Base-by-base conservation (phyloP, 2,113 vertebrate genomes). In the Atractosteus spatula region DNA sequence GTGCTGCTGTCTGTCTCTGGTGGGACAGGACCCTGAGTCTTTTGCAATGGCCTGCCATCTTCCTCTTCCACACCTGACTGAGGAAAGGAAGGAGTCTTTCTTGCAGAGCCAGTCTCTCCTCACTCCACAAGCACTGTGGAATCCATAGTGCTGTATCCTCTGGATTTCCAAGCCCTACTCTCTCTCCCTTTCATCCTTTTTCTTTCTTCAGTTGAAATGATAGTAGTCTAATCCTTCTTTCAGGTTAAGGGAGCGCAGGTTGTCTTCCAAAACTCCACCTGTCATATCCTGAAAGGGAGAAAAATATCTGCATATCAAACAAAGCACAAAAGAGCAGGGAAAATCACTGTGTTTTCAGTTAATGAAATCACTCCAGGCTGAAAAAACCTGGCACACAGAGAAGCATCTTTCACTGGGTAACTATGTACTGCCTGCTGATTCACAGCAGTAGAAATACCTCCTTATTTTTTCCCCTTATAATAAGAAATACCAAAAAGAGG, bases 211-310 rank as follows among this genome's bases (percentile, higher is more conserved):
- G 84, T 81, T 93, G 0, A 94, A 94, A 69, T 92, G 92, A 3
- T 90, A 75, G 66, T 90, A 94, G 83, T 94, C 90, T 41, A 0
- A 2, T 64, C 92, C 88, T 73, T 88, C 87, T 73, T 80, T 87
- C 81, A 89, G 80, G 67, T 86, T 77, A 76, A 91, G 87, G 0
- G 14, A 85, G 44, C 67, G 79, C 79, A 93, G 80, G 83, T 95
- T 95, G 65, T 87, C 73, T 78, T 94, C 91, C 79, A 93, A 90
- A 0, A 73, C 89, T 6, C 91, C 95, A 68, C 88, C 93, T 55
- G 94, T 94, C 77, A 93, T 80, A 81, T 90, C 93, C 93, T 94
- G 75, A 16, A n/a, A 59, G 56, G n/a, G n/a, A 16, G n/a, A 16
- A n/a, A 59, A 11, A 4, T 1, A 59, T 8, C 13, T 13, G 12